Conservation (phyloP, 1,140 invertebrate genomes). For the Pseudomyrmex flavicornis region DNA sequence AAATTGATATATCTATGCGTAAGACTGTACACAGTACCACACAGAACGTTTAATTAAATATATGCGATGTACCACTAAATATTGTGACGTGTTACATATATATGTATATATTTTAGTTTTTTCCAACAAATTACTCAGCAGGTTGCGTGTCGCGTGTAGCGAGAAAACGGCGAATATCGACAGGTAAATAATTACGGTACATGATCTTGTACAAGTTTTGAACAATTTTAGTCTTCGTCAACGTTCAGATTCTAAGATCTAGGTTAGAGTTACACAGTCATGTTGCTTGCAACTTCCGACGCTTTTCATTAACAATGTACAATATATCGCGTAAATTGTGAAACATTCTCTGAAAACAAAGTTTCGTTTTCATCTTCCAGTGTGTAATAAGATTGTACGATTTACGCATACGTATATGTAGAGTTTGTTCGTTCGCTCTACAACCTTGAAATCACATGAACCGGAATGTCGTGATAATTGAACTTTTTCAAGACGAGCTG, state of each 20-base stretch:
- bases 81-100: slow-evolving; percentile 83
- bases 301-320: not conserved
- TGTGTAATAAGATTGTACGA: not conserved
- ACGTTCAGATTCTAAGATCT: slow-evolving; percentile 37
- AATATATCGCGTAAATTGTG: not conserved
- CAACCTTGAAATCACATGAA: slow-evolving; percentile 9
- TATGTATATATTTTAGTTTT: slow-evolving; percentile 61
- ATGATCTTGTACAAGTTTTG: not conserved
- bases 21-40: slow-evolving; percentile 24
- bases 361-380: not conserved
- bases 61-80: slow-evolving; percentile 76
- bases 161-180: slow-evolving; percentile 57
- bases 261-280: slow-evolving; percentile 50
- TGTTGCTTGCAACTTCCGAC: not conserved
- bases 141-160: slow-evolving; percentile 56
- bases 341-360: not conserved
- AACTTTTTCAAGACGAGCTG: not conserved
- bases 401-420: not conserved
- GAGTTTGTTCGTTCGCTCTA: not conserved
- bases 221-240: not conserved
- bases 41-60: slow-evolving; percentile 58
- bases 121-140: slow-evolving; percentile 67
- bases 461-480: not conserved
- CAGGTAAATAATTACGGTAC: slow-evolving; percentile 69
- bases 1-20: too few relatives aligned